These are phyloP conservation scores for Rachycentron canadum DNA, from an alignment of 2,797 vertebrate species.

Conservation along the genomic window DNA sequence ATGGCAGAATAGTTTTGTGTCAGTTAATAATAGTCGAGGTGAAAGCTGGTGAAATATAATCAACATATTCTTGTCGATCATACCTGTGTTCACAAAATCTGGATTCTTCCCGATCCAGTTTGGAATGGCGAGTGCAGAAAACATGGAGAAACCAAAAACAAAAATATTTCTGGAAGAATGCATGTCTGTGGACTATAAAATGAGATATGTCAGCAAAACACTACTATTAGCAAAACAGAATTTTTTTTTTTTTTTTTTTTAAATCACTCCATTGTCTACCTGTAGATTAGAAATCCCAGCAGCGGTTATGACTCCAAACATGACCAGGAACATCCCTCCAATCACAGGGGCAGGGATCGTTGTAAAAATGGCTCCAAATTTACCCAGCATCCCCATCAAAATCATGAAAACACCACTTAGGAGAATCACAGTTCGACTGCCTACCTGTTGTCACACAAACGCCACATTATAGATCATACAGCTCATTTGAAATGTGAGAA, in stretches of 20 bases:
- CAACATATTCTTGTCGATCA: background rate
- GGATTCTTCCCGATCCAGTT: slow-evolving; percentile 90
- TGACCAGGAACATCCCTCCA: slow-evolving; percentile 94
- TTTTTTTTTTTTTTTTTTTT: too few species aligned
- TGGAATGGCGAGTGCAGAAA: slow-evolving; percentile 89
- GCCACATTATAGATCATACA: accelerated
- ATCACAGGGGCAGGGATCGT: slow-evolving; percentile 93
- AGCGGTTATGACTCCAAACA: slow-evolving; percentile 93
- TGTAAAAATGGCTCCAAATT: slow-evolving; percentile 90
- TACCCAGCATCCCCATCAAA: slow-evolving; percentile 90
- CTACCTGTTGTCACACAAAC: slow-evolving; percentile 85
- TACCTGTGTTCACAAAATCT: slow-evolving; percentile 88
- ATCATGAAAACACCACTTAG: slow-evolving; percentile 89
- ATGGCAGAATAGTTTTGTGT: too few species aligned
- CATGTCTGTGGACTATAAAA: slow-evolving; percentile 91
- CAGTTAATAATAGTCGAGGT: background rate
- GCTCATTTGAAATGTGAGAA: background rate
- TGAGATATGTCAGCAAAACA: background rate
- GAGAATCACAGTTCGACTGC: slow-evolving; percentile 91
- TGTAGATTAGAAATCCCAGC: slow-evolving; percentile 94
- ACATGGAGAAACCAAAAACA: slow-evolving; percentile 95
- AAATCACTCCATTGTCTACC: slow-evolving; percentile 74
- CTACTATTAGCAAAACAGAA: background rate
- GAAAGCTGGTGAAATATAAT: background rate
- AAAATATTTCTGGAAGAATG: slow-evolving; percentile 96